phyloP scores from a whole-genome alignment of 2,797 vertebrate species.

The Champsocephalus esox region DNA sequence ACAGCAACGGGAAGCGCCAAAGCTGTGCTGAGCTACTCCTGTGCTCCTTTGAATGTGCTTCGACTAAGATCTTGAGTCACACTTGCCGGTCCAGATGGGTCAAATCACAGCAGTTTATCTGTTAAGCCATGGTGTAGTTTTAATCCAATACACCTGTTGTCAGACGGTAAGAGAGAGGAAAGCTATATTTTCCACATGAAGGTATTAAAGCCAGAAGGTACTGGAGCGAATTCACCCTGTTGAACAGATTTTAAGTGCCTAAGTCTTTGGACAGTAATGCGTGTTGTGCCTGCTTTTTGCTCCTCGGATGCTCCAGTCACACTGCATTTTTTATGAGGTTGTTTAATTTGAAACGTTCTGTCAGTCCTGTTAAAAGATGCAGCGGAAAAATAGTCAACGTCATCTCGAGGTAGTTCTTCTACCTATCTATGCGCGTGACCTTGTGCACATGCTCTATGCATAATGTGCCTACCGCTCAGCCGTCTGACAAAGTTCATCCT shows the following conservation, averaged over 20 bases:
- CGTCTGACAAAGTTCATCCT: conserved; percentile 68
- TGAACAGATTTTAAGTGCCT: conserved; percentile 11
- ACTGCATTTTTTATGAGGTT: conserved; percentile 57
- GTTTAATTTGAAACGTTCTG: conserved; percentile 47
- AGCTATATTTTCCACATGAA: conserved; percentile 6
- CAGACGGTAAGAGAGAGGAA: conserved; percentile 17
- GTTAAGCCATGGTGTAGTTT: neutral
- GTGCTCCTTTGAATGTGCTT: conserved; percentile 37
- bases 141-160: conserved; percentile 23
- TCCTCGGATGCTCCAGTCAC: conserved; percentile 19
- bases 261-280: conserved; percentile 9
- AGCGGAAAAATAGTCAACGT: conserved; percentile 27
- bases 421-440: neutral
- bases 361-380: conserved; percentile 47
- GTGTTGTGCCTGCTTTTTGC: conserved; percentile 27
- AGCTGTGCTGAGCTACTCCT: conserved; percentile 47
- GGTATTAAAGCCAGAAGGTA: conserved; percentile 21
- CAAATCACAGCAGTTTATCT: conserved; percentile 32
- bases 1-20: conserved; percentile 28
- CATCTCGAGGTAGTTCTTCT: conserved; percentile 7
- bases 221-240: conserved; percentile 4
- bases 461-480: conserved; percentile 57
- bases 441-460: conserved; percentile 17
- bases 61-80: conserved; percentile 46
- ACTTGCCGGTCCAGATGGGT: conserved; percentile 32